Conservation (phyloP, 2,888 invertebrate species). For the Lasioglossum vierecki region DNA sequence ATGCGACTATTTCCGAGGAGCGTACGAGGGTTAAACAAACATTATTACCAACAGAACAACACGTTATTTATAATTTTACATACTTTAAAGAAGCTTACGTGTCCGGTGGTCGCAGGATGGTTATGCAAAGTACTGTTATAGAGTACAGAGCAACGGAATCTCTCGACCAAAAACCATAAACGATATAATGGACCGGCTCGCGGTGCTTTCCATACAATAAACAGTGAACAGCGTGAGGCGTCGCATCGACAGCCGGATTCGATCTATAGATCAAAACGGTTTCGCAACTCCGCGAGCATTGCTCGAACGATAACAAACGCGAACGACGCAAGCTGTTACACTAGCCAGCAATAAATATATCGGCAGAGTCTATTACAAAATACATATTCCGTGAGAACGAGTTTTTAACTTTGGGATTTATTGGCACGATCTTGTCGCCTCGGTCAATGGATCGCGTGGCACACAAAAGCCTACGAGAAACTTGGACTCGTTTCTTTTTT, state of each 20-base stretch:
- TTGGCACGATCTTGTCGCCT: conserved; percentile 6
- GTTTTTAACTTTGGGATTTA: conserved; percentile 38
- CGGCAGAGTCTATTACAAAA: conserved; percentile 40
- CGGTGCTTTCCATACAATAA: not conserved
- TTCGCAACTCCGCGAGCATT: conserved; percentile 38
- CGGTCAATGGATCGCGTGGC: conserved; percentile 22
- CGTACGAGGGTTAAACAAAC: too few relatives aligned
- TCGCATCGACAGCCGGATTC: conserved; percentile 26
- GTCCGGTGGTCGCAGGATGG: too few relatives aligned
- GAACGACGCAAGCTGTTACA: conserved; percentile 36
- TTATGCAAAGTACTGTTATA: not conserved
- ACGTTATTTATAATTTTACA: too few relatives aligned
- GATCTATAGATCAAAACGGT: conserved; percentile 29
- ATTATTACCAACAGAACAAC: too few relatives aligned
- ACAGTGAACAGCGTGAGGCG: conserved; percentile 5
- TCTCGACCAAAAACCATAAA: not conserved
- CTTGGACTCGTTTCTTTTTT: conserved; percentile 23
- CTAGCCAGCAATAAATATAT: conserved; percentile 45
- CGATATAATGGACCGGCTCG: not conserved
- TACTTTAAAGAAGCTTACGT: too few relatives aligned
- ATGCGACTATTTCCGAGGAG: too few relatives aligned
- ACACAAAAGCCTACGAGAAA: conserved; percentile 23
- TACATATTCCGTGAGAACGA: conserved; percentile 33
- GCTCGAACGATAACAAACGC: conserved; percentile 24
- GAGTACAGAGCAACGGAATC: not conserved